phyloP scores from a whole-genome alignment of 1,140 invertebrate species.

The Drosophila quadrilineata region DNA sequence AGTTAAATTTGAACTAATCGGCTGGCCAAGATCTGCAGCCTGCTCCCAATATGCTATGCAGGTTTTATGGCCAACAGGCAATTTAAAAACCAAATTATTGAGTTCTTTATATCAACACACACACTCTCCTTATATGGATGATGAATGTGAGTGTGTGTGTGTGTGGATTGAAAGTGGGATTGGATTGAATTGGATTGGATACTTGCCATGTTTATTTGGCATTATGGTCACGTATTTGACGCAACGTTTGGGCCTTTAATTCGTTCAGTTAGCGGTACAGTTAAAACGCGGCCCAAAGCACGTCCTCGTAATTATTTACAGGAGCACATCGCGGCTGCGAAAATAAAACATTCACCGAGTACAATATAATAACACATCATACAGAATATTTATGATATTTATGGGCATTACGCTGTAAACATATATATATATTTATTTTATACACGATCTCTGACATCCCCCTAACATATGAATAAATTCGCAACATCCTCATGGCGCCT shows the following conservation, averaged over 20 bases:
- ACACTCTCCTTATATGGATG: neutral
- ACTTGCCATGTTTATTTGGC: constrained; percentile 39
- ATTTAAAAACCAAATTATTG: constrained; percentile 71
- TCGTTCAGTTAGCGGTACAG: constrained; percentile 59
- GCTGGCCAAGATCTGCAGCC: constrained; percentile 49
- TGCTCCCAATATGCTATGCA: constrained; percentile 61
- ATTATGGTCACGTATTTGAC: constrained; percentile 77
- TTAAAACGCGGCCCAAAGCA: constrained; percentile 52
- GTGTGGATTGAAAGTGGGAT: too few species aligned
- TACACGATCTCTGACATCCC: constrained; percentile 35
- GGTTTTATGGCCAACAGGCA: constrained; percentile 64
- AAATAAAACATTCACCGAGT: constrained; percentile 57
- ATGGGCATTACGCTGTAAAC: constrained; percentile 51
- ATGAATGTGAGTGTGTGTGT: neutral
- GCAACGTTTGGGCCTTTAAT: constrained; percentile 75
- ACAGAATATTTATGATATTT: constrained; percentile 65
- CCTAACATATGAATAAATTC: constrained; percentile 63
- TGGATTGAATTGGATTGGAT: constrained; percentile 4
- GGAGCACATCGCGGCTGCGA: constrained; percentile 44
- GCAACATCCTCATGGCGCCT: neutral
- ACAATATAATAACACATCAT: constrained; percentile 65
- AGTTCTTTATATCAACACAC: constrained; percentile 45
- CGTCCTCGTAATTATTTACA: constrained; percentile 76
- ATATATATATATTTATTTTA: constrained; percentile 68
- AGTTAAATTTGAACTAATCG: constrained; percentile 76